Base-by-base conservation (phyloP, 2,113 vertebrate genomes). In the Thamnaconus septentrionalis region DNA sequence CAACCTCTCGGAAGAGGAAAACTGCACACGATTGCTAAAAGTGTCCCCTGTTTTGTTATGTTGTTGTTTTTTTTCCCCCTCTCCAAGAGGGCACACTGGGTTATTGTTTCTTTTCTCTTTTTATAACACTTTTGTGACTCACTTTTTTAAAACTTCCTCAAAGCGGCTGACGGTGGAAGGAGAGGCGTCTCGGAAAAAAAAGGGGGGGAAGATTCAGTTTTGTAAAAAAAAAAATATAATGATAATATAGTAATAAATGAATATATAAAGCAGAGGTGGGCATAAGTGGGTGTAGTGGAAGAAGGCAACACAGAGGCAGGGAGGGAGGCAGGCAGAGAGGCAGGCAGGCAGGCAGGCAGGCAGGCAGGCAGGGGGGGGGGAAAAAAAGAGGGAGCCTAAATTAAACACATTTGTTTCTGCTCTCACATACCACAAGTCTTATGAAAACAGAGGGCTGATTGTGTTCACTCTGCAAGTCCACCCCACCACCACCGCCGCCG, bases 391-490 rank as follows among this genome's bases (percentile, higher is more conserved):
- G 75, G 71, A 76, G 71, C 80, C 87, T 92, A 92, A 92, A 93
- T 93, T 93, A 92, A 93, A 92, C 91, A 92, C 92, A 92, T 93
- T 93, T 93, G 92, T 93, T 93, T 93, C 91, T 91, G 91, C 90
- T 92, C 91, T 90, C 89, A 88, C 91, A 92, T 92, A 93, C 91
- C 92, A 90, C 92, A 91, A 92, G 91, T 91, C 91, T 91, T 91
- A 91, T 91, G 90, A 92, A 93, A 93, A 93, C 92, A 93, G 91
- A 93, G 91, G 88, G 76, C 85, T 90, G 91, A 93, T 92, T 93
- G 92, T 93, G 88, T 91, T 91, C 91, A 70, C 87, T 90, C 85
- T 85, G 77, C 84, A 82, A 86, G 84, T 82, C 69, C 77, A 65
- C 74, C 83, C 77, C 47, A 31, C 18, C 18, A 31, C 18, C 18